Evolutionary conservation across 2,113 vertebrate genomes (phyloP).

Genomic region (Rissa tridactyla): DNA sequence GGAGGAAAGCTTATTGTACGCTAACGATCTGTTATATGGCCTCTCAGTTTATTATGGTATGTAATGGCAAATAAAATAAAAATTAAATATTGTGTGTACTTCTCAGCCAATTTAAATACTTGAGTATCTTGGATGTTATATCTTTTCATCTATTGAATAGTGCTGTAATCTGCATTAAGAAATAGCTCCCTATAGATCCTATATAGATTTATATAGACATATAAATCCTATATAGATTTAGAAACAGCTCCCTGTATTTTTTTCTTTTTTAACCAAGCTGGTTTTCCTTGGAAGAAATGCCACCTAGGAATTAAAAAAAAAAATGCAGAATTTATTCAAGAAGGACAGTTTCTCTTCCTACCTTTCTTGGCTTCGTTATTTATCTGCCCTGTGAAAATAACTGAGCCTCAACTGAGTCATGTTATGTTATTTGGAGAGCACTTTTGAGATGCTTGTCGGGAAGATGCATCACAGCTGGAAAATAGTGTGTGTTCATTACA

Average conservation of each 20-base stretch:
- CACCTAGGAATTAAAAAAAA: neutral
- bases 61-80: slow-evolving; percentile 30
- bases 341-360: neutral
- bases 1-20: slow-evolving; percentile 47
- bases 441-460: neutral
- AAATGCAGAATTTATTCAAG: neutral
- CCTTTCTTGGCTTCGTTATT: neutral
- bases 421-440: neutral
- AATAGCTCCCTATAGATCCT: neutral
- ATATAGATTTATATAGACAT: too few relatives aligned
- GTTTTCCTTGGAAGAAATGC: neutral
- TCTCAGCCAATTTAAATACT: slow-evolving; percentile 20
- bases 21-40: slow-evolving; percentile 43
- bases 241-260: neutral
- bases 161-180: neutral
- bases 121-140: neutral
- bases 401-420: neutral
- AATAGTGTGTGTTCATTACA: neutral
- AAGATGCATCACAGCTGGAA: neutral
- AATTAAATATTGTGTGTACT: slow-evolving; percentile 14
- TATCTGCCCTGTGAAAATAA: neutral
- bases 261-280: neutral
- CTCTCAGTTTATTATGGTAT: slow-evolving; percentile 35
- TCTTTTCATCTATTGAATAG: neutral
- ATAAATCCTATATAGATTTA: neutral